Percentiles rank a stretch among this genome's conserved stretches.
phyloP scores from a whole-genome alignment of 2,113 vertebrate species.

The Dunckerocampus dactyliophorus region DNA sequence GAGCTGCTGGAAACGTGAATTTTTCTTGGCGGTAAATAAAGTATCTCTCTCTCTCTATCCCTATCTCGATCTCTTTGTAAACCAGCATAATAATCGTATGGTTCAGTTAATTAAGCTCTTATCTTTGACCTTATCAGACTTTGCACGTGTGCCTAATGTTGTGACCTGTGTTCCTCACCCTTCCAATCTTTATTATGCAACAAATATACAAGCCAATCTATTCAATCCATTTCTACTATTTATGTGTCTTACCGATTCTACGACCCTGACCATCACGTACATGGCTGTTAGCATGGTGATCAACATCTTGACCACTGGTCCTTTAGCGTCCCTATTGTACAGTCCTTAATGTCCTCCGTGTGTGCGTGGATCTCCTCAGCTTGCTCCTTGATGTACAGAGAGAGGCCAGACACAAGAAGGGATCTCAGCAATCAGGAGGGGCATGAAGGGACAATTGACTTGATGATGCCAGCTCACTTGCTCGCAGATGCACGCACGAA shows the following conservation, averaged over 20 bases:
- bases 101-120: too few species aligned
- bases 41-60: too few species aligned
- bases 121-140: too few species aligned
- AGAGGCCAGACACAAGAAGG: constrained; percentile 12
- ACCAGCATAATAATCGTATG: too few species aligned
- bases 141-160: too few species aligned
- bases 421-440: constrained; percentile 18
- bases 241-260: constrained; percentile 74
- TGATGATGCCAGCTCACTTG: constrained; percentile 15
- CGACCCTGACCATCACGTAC: constrained; percentile 74
- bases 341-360: constrained; percentile 21
- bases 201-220: too few species aligned
- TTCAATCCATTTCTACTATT: neutral
- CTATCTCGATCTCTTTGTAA: too few species aligned
- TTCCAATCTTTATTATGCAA: too few species aligned
- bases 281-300: constrained; percentile 81
- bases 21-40: too few species aligned
- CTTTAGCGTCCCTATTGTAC: constrained; percentile 1
- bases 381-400: constrained; percentile 15
- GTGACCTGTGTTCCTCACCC: neutral
- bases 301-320: constrained; percentile 73
- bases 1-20: too few species aligned
- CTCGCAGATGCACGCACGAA: constrained; percentile 11
- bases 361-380: constrained; percentile 8
- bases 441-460: constrained; percentile 3